These are phyloP conservation scores for Drosophila leonis DNA, from an alignment of 2,888 invertebrate genomes.

Conservation along the genomic window DNA sequence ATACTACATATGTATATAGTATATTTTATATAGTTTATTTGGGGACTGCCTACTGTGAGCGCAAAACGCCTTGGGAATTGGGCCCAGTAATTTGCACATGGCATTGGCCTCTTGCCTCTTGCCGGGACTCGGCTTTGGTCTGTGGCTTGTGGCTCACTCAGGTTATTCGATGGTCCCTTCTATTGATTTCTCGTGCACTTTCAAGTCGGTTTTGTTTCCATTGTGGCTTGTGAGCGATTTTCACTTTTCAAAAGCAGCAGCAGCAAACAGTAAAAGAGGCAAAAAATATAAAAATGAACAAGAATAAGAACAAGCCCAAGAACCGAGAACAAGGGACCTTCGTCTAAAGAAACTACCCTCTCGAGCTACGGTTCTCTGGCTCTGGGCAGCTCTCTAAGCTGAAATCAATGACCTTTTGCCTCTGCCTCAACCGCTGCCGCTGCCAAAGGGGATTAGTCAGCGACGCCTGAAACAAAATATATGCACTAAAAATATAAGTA, in stretches of 20 bases:
- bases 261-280: conserved; percentile 15
- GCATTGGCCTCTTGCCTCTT: conserved; percentile 45
- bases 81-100: conserved; percentile 59
- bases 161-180: conserved; percentile 58
- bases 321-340: conserved; percentile 61
- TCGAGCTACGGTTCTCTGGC: conserved; percentile 47
- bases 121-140: conserved; percentile 30
- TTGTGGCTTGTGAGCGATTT: conserved; percentile 68
- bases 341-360: conserved; percentile 77
- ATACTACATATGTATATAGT: conserved; percentile 1
- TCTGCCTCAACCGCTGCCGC: conserved; percentile 41
- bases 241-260: conserved; percentile 70
- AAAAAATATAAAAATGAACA: conserved; percentile 20
- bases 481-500: conserved; percentile 52
- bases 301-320: conserved; percentile 21
- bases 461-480: conserved; percentile 57
- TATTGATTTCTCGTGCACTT: conserved; percentile 74
- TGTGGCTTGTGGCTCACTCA: conserved; percentile 19
- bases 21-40: conserved; percentile 21
- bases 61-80: conserved; percentile 46
- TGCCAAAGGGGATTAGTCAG: conserved; percentile 66
- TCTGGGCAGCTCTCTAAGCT: conserved; percentile 68
- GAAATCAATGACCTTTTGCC: conserved; percentile 82
- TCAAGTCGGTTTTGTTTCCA: conserved; percentile 55
- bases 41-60: conserved; percentile 76